Base-by-base conservation (phyloP, 1,140 invertebrate genomes). In the Nymphalis io region DNA sequence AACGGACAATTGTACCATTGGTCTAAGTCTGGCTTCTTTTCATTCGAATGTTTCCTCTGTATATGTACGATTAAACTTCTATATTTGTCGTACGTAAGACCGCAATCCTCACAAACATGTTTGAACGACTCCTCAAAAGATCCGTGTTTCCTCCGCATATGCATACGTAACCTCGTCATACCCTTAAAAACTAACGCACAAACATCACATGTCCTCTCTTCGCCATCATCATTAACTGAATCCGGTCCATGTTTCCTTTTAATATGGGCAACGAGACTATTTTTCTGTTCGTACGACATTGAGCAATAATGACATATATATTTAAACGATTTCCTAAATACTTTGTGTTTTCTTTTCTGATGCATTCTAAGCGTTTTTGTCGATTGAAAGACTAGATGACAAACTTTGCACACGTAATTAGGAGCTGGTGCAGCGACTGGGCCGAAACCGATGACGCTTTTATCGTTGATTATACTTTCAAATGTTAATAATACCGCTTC, bases 181-280 rank as follows among this genome's bases (percentile, higher is more conserved):
- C 89, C 89, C 80, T 89, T 91, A 51, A 91, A 91, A 15, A 91
- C 89, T 70, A 91, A 61, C 12, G 86, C 81, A 65, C 89, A 91
- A 13, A 88, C 75, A n/a, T 91, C 87, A 75, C 89, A 89, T 0
- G 84, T 84, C n/a, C 78, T 73, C 60, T 91, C 87, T 64, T 87
- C 82, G 6, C 68, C 72, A 33, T 89, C 87, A 71, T 88, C 83
- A 2, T 75, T 74, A 6, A 63, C 68, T 1, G 87, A 72, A 60
- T 84, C 55, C 0, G 89, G 87, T 8, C 87, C 86, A 46, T 91
- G 89, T 80, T 91, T 91, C 48, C 89, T 82, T 59, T 81, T 87
- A 21, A 91, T 89, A 73, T 91, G 89, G 21, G 86, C 87, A 12
- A 83, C 76, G 40, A 91, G 68, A 74, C 89, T 91, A 23, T 85